Evolutionary conservation across 2,113 vertebrate species (phyloP).

Genomic region (Phrynocephalus versicolor): DNA sequence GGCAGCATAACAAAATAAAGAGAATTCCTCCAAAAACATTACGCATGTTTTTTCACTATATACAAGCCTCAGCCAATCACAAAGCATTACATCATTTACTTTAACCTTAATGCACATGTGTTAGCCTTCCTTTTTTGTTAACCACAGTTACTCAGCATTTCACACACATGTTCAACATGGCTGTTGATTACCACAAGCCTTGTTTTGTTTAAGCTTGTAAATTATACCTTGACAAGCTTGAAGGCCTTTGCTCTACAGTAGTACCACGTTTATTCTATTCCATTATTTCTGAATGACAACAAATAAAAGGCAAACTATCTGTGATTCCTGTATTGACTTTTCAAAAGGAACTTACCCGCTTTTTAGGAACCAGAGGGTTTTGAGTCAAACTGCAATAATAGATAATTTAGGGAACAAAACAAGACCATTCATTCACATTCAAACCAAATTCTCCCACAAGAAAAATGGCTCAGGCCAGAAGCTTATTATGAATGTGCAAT

Average conservation of each 20-base stretch:
- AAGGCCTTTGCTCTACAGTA: not conserved
- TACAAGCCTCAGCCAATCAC: too few species aligned
- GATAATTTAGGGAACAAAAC: not conserved
- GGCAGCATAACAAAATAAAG: too few species aligned
- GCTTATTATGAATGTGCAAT: not conserved
- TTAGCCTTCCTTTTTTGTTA: too few species aligned
- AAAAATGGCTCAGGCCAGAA: not conserved
- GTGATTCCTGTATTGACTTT: not conserved
- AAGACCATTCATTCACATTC: not conserved
- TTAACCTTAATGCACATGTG: too few species aligned
- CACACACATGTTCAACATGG: too few species aligned
- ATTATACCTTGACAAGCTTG: too few species aligned
- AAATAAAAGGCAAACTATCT: slow-evolving; percentile 1
- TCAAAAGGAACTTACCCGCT: not conserved
- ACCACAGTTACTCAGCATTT: too few species aligned
- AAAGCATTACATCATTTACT: too few species aligned
- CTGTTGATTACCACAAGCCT: too few species aligned
- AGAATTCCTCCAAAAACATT: too few species aligned
- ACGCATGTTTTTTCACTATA: too few species aligned
- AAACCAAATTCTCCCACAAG: not conserved
- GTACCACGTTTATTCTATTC: not conserved
- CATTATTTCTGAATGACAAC: slow-evolving; percentile 12
- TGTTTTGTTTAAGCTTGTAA: too few species aligned
- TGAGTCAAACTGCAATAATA: not conserved
- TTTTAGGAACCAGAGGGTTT: not conserved